Base-by-base conservation (phyloP, 35 echinoderm and acorn worm species). In the Patiria miniata region DNA sequence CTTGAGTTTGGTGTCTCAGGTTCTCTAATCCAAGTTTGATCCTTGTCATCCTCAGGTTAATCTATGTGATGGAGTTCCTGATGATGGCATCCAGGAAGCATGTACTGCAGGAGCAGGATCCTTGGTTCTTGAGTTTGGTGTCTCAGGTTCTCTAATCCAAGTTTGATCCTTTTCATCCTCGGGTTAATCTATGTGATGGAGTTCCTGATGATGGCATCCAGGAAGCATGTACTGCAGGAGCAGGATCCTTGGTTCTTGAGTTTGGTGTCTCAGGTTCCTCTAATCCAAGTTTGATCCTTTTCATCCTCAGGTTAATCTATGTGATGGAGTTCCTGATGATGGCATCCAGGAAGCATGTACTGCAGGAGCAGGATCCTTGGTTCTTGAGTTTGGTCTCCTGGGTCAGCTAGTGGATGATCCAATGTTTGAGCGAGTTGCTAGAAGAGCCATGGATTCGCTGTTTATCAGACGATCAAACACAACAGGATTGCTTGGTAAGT, bases 51-150 rank as follows among this genome's bases (percentile, higher is more conserved):
- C 3, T 34, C 52, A 98, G 95, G 84, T 94, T 17, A 86, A 94
- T 78, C 85, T 97, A 40, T 81, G 42, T 38, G 80, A 47, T 69
- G 95, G 95, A 10, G 79, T 98, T 85, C 95, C 92, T 51, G 61
- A 85, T 39, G 58, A 87, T 52, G 86, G 91, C 21, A 77, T 89
- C 15, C 86, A 91, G 26, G 92, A 98, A 36, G 89, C 95, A 22
- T 98, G 95, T 50, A 98, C 95, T 32, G 95, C 92, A 18, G 95
- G 95, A 37, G 95, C 91, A 12, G 95, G 95, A 12, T 94, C 92
- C 51, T 77, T 98, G 17, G 44, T 94, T 0, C 73, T 98, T 42
- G 95, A 98, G 78, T 98, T 98, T 89, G 95, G 95, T 28, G 42
- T 91, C 8, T 79, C 94, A 0, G 86, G 95, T 80, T 69, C 79